These are phyloP conservation scores for Uropsilus gracilis DNA, from an alignment of 2,113 vertebrate species.

Conservation along the genomic window DNA sequence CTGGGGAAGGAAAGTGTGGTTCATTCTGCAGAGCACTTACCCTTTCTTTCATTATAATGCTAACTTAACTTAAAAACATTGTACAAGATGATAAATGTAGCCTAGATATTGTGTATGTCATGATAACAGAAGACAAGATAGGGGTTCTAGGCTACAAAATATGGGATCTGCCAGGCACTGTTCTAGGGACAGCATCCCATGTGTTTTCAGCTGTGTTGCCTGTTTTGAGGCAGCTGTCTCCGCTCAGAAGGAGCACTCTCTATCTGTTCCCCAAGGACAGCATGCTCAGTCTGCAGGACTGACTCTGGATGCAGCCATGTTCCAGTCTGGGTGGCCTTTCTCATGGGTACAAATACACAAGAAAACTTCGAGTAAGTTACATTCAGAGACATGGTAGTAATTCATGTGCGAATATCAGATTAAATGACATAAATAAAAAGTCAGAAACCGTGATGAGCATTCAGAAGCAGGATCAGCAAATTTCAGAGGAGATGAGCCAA, in stretches of 20 bases:
- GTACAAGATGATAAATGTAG: no score
- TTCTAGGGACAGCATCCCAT: no score
- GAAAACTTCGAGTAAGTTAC: slow-evolving; percentile 69
- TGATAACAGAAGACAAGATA: no score
- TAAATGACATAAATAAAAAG: slow-evolving; percentile 82
- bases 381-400: slow-evolving; percentile 69
- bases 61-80: no score
- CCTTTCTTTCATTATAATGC: no score
- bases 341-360: slow-evolving; percentile 78
- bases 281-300: no score
- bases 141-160: no score
- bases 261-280: no score
- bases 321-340: slow-evolving; percentile 74
- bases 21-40: no score
- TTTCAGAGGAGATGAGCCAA: slow-evolving; percentile 83
- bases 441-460: slow-evolving; percentile 69
- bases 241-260: background rate
- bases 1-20: no score
- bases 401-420: slow-evolving; percentile 76
- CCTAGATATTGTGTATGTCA: no score
- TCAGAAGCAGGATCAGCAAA: slow-evolving; percentile 84
- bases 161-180: no score
- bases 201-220: background rate
- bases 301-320: slow-evolving; percentile 20
- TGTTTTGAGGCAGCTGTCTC: slow-evolving; percentile 52